A percentile compares a stretch with the other conserved stretches of the same genome.
These are phyloP conservation scores for Adoxophyes honmai DNA, from an alignment of 1,140 invertebrate species.

Conservation along the genomic window DNA sequence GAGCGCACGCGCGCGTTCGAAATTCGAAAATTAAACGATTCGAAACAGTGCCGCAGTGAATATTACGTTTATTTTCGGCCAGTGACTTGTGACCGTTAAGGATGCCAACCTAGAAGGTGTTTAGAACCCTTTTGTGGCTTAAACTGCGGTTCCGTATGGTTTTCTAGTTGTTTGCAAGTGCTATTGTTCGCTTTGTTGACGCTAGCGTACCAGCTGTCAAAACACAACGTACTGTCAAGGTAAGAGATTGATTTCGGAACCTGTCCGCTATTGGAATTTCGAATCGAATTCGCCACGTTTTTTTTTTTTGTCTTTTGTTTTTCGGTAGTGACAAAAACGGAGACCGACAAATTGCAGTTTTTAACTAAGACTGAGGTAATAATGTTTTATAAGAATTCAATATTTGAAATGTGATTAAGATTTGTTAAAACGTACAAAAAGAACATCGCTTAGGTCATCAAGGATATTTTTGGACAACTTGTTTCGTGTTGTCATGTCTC, in stretches of 20 bases:
- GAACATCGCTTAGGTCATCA: neutral
- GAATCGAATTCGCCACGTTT: too few relatives aligned
- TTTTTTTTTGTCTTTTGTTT: too few relatives aligned
- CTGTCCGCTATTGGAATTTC: too few relatives aligned
- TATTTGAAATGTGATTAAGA: too few relatives aligned
- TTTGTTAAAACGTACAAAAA: too few relatives aligned
- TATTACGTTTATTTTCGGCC: neutral
- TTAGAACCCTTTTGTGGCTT: too few relatives aligned
- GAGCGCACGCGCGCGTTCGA: slow-evolving; percentile 13
- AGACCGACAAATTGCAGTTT: too few relatives aligned
- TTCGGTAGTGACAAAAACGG: too few relatives aligned
- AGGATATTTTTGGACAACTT: slow-evolving; percentile 10
- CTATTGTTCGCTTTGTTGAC: slow-evolving; percentile 13
- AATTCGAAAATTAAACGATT: neutral
- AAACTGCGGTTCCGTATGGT: neutral
- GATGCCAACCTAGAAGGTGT: neutral
- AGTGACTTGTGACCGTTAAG: neutral
- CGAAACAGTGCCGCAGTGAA: slow-evolving; percentile 12
- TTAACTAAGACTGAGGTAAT: too few relatives aligned
- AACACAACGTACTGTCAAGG: slow-evolving; percentile 6
- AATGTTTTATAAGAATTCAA: too few relatives aligned
- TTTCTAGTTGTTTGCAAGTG: slow-evolving; percentile 3
- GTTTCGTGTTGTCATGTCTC: neutral
- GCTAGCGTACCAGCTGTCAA: slow-evolving; percentile 6
- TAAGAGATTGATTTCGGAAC: slow-evolving; percentile 5